Base-by-base conservation (phyloP, 2,888 invertebrate genomes). In the Melitaea athalia region DNA sequence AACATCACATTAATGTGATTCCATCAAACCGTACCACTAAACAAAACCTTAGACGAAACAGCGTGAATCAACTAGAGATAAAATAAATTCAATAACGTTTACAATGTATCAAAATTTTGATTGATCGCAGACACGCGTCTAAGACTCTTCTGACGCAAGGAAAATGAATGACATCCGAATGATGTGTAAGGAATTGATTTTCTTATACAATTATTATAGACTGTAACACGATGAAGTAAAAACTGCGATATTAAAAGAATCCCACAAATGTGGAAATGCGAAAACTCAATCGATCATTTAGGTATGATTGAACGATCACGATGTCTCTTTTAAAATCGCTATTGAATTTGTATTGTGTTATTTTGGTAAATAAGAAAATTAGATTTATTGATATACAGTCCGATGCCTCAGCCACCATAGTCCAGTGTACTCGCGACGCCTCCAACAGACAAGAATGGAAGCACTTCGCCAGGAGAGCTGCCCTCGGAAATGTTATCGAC, bases 71-170 rank as follows among this genome's bases (percentile, higher is more conserved):
- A 7, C 15, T 11, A 57, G 2, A 15, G 15, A 57, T 57, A 38
- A 6, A 55, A 17, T 55, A 65, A 52, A 59, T 60, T 59, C 43
- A 65, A 65, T 59, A 60, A 68, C 45, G 57, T 47, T 60, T 43
- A 61, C 53, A 49, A 63, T 31, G 15, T 3, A 61, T 5, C 31
- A 15, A 68, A 0, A 50, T 45, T 2, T 47, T 61, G 91, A 91
- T 90, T 81, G 84, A 91, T 91, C 80, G 79, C 74, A 70, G 71
- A 74, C 91, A 88, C 91, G 90, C 84, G 89, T 72, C 78, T 74
- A 77, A 79, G 81, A 77, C 76, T 85, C 83, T 77, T 88, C 85
- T 85, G 85, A 77, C 75, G 78, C 76, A 79, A 81, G 72, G 74
- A 78, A 72, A 78, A 78, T 77, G 79, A 81, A 79, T 79, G 81